Percentiles rank a stretch among this genome's conserved stretches.
These are phyloP conservation scores for Hemibagrus wyckioides DNA, from an alignment of 2,113 vertebrate genomes.

Conservation along the genomic window DNA sequence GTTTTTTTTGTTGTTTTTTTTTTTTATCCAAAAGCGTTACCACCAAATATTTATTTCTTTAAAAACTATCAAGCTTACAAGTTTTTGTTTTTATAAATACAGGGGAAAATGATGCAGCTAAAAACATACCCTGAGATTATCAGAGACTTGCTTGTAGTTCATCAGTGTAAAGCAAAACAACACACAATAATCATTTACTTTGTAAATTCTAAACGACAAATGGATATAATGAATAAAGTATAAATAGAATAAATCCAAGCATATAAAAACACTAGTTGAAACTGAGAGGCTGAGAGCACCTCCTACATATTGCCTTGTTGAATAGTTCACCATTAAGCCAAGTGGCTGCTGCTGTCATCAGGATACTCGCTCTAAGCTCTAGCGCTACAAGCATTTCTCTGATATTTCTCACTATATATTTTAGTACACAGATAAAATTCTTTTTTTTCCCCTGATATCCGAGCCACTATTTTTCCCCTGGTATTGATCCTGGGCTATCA, in stretches of 20 bases:
- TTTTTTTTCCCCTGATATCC: neutral
- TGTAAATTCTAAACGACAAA: neutral
- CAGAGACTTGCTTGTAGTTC: neutral
- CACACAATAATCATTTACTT: neutral
- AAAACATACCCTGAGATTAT: neutral
- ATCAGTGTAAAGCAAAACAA: neutral
- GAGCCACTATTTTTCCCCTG: neutral
- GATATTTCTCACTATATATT: neutral
- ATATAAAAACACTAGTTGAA: neutral
- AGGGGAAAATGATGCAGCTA: neutral
- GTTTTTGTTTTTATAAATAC: neutral
- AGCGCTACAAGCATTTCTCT: neutral
- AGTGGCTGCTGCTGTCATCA: neutral
- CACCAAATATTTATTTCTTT: neutral
- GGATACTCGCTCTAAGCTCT: neutral
- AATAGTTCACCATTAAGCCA: neutral
- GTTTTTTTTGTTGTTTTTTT: too few relatives aligned
- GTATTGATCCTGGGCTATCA: neutral
- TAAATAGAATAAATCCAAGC: neutral
- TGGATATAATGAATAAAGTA: neutral
- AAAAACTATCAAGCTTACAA: neutral
- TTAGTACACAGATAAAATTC: neutral
- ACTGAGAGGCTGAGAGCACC: neutral
- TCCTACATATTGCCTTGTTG: neutral
- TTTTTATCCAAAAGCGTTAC: neutral